Evolutionary conservation across 2,888 invertebrate genomes (phyloP), one percentile per base, ranked within the genome.

Genomic region (Amblyjoppa fuscipennis): DNA sequence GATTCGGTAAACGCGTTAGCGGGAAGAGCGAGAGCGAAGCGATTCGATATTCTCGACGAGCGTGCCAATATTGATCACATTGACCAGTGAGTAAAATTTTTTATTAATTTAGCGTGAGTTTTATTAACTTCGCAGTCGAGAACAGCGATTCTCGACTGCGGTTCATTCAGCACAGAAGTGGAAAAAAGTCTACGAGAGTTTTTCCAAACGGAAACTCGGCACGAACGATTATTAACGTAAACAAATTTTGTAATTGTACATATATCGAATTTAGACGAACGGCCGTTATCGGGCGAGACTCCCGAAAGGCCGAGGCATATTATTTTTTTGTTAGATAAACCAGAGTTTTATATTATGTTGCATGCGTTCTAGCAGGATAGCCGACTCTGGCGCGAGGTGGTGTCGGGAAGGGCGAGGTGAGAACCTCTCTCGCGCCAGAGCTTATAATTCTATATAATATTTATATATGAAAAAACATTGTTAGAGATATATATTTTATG

Each of bases 301-400:
- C 41, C 74, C 38, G 31, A 61, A 25, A 34, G 61, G 61, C 79
- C 74, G 74, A 70, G 56, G 34, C 71, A 73, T 80, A 83, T 82
- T 71, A 69, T 45, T 78, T 69, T 78, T 82, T 86, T 81, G 77
- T 82, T 88, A 82, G 74, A 85, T 64, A 77, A 79, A 86, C 82
- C 82, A 87, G 88, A 87, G 87, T 88, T 88, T 88, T 85, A 86
- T 85, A 82, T 87, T 87, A 87, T 61, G 87, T 87, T 87, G 87
- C 88, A 88, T 88, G 87, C 87, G 85, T 81, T 85, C 41, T 85
- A 83, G 83, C 66, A 69, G 41, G 45, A 80, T 85, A 85, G 76
- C 80, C 80, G 38, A 73, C 61, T 85, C 76, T 74, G 76, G 7
- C 59, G 61, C 59, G 51, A 79, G 45, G 2, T 51, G 81, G 56